Percentiles rank a stretch among this genome's conserved stretches.
phyloP scores from a whole-genome alignment of 1,140 invertebrate species.

The Ruditapes philippinarum region DNA sequence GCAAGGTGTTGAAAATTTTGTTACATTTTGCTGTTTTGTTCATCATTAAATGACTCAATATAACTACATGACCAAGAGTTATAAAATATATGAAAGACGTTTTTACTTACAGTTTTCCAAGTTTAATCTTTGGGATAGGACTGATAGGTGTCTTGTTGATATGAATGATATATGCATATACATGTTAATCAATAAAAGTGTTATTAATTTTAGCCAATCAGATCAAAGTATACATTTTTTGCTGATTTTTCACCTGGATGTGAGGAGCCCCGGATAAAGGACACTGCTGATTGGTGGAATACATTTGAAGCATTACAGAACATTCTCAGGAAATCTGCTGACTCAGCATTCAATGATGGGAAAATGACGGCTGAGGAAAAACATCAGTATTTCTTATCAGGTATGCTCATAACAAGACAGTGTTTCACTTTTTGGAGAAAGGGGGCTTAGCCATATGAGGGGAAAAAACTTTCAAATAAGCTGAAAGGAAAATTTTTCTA shows the following conservation, averaged over 20 bases:
- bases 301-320: constrained; percentile 69
- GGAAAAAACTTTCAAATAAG: too few species aligned
- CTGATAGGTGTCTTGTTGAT: too few species aligned
- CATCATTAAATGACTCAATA: too few species aligned
- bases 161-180: too few species aligned
- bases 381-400: constrained; percentile 78
- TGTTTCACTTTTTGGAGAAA: too few species aligned
- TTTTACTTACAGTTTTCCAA: background rate
- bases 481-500: too few species aligned
- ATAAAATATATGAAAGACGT: too few species aligned
- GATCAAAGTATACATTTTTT: constrained; percentile 79
- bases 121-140: too few species aligned
- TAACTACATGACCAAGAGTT: too few species aligned
- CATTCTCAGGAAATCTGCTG: constrained; percentile 71
- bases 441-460: too few species aligned
- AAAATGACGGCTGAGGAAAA: constrained; percentile 70
- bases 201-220: constrained; percentile 75
- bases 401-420: constrained; percentile 52
- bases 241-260: constrained; percentile 77
- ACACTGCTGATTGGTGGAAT: constrained; percentile 74
- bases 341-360: constrained; percentile 61
- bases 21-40: too few species aligned
- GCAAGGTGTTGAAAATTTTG: too few species aligned
- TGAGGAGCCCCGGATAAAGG: constrained; percentile 71
- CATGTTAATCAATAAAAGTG: background rate